Evolutionary conservation across 2,113 vertebrate species (phyloP), one percentile per base, ranked within the genome.

Genomic region (Malaclemys terrapin): DNA sequence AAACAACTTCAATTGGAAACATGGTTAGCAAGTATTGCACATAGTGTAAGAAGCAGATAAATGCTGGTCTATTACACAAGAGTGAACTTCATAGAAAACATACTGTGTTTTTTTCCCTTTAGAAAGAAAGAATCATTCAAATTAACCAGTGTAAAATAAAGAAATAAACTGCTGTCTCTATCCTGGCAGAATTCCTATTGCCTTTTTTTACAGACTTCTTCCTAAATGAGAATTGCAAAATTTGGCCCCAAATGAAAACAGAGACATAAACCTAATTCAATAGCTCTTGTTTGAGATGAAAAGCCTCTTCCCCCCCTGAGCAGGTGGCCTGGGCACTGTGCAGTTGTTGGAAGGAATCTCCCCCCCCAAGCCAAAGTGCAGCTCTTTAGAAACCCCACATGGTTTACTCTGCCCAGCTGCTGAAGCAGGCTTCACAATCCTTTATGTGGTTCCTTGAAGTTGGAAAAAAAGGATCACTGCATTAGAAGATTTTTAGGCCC

Each of bases 21-120:
- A 59, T 0, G 79, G 95, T 38, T 45, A 93, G 89, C 89, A 69
- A 91, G 95, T 2, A 6, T 52, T 88, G 84, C 45, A 8, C 49
- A 38, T 84, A 3, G 75, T 95, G 20, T 5, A 54, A 92, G 96
- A 53, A 93, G 89, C 75, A 90, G 94, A 96, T 96, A 95, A 76
- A 82, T 89, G 93, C 85, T 95, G 88, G 92, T 96, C 13, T 88
- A 92, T 96, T 96, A 94, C 92, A 95, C 90, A 87, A 49, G 89
- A 94, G 93, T 94, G 96, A 87, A 79, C 89, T 91, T 96, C 94
- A 96, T 93, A 92, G 93, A 93, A 72, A 96, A 96, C 96, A 95
- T 93, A 85, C 81, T 93, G 92, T 14, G 6, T 35, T 65, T 85
- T 95, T 95, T 91, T 95, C 35, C 38, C 53, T n/a, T 59, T 85